Evolutionary conservation across 2,797 vertebrate species (phyloP).

Genomic region (Triplophysa yarkandensis): DNA sequence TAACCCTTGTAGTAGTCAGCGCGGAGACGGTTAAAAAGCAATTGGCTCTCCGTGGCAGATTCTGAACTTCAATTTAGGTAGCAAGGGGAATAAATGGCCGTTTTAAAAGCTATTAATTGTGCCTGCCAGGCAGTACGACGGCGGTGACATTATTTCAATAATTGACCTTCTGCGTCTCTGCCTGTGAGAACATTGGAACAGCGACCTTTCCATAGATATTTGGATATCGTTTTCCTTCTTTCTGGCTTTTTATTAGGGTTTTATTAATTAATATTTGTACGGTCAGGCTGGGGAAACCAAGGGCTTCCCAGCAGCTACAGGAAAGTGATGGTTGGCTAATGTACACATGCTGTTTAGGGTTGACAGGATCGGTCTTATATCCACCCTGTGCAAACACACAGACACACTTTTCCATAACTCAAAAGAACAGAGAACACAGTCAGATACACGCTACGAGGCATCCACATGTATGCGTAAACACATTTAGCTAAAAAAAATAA

Average conservation of each 20-base stretch:
- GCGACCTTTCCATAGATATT: not conserved
- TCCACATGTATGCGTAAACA: not conserved
- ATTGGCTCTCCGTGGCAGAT: conserved; percentile 19
- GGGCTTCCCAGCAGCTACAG: not conserved
- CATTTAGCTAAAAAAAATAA: not conserved
- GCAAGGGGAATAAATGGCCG: conserved; percentile 1
- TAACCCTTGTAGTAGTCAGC: conserved; percentile 29
- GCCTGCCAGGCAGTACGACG: conserved; percentile 1
- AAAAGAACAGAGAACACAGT: conserved; percentile 50
- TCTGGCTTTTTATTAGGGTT: conserved; percentile 12
- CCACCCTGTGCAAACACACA: conserved; percentile 48
- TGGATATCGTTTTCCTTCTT: not conserved
- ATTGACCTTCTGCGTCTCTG: conserved; percentile 12
- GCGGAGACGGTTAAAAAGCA: conserved; percentile 34
- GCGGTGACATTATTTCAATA: conserved; percentile 34
- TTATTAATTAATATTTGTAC: conserved; percentile 12
- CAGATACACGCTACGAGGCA: conserved; percentile 22
- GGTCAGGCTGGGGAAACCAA: not conserved
- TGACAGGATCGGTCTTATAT: conserved; percentile 35
- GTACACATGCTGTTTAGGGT: conserved; percentile 34
- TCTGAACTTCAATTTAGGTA: conserved; percentile 26
- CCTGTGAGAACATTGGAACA: not conserved
- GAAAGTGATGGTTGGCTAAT: conserved; percentile 39
- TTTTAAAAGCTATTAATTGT: conserved; percentile 36
- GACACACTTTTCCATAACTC: conserved; percentile 44